Evolutionary conservation across 2,797 vertebrate species (phyloP), one percentile per base, ranked within the genome.

Genomic region (Fistularia tabacaria): DNA sequence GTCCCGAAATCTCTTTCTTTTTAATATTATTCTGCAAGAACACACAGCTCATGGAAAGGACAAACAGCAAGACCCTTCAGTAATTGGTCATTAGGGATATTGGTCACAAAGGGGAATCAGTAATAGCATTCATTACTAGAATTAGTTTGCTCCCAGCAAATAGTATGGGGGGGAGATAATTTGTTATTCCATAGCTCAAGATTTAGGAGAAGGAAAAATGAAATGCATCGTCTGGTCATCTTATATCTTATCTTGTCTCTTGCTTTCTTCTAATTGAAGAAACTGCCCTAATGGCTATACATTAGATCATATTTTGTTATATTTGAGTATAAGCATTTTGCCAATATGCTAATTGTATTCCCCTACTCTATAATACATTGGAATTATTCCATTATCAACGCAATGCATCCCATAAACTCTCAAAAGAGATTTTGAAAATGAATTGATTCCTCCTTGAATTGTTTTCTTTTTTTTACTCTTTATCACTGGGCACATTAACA

Each of bases 101-200:
- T 70, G 74, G 77, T 83, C 81, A 86, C 80, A 81, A 80, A 71
- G 48, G 46, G 54, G 61, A 59, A 73, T 66, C 73, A 82, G 76
- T 81, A 83, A 84, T 85, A 83, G 72, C 84, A 88, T 86, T 85
- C 65, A 84, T 88, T 79, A 87, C 69, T 74, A 66, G 72, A 75
- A 87, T 87, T 64, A 85, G 50, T 72, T 66, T 77, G 68, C 86
- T 76, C 68, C 60, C 54, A 38, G 69, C 46, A 57, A 74, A 77
- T 81, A 77, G 62, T 77, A 63, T 72, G 48, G 62, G 25, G 5
- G 25, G 25, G 5, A 25, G 66, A 73, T 65, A 80, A 66, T 71
- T 62, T 52, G 73, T 82, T 81, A 76, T 70, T 64, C 51, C 46
- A 41, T 47, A 56, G 73, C 58, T 49, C 50, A 54, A 49, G 54